Base-by-base conservation (phyloP, 2,888 invertebrate genomes). In the Trissolcus brochymenae region DNA sequence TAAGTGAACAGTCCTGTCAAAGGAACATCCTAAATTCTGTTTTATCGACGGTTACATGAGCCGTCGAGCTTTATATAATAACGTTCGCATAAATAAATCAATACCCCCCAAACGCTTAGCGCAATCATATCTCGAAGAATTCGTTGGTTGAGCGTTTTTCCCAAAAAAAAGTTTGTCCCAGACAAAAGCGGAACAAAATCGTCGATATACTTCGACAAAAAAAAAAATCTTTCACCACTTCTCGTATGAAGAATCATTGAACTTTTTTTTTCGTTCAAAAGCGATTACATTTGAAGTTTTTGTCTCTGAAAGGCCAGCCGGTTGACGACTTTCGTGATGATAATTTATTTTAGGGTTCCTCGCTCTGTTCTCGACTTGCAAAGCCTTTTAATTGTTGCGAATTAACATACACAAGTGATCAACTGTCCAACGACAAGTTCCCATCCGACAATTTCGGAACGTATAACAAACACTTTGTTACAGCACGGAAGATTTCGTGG, bases 51-150 rank as follows among this genome's bases (percentile, higher is more conserved):
- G 61, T 11, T n/a, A 13, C 35, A 40, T 4, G 19, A 19, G 16
- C 51, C 35, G 43, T 59, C 51, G 54, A 11, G 40, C 49, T 60
- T 70, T 55, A 40, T 40, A 55, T 50, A 61, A 35, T 35, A 70
- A 70, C 61, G 70, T 55, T 14, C 57, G 62, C 57, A 71, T 71
- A 64, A 71, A 71, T 64, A 71, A 71, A 71, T 71, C 71, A 71
- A 71, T 71, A 71, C 19, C 46, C 13, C 13, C 43, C 7, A 61
- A 71, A 64, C 57, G 64, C 56, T 57, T 64, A 57, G 56, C 70
- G 55, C 70, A 61, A 70, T 70, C 70, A 61, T 56, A 61, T 61
- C 29, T 46, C 25, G 25, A 4, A 25, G 25, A 25, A 0, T 6
- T 25, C 35, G 9, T 9, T 1, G 35, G 9, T 11, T 35, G 35